Base-by-base conservation (phyloP, 2,113 vertebrate species). In the Cyphomyrus plagiostoma region DNA sequence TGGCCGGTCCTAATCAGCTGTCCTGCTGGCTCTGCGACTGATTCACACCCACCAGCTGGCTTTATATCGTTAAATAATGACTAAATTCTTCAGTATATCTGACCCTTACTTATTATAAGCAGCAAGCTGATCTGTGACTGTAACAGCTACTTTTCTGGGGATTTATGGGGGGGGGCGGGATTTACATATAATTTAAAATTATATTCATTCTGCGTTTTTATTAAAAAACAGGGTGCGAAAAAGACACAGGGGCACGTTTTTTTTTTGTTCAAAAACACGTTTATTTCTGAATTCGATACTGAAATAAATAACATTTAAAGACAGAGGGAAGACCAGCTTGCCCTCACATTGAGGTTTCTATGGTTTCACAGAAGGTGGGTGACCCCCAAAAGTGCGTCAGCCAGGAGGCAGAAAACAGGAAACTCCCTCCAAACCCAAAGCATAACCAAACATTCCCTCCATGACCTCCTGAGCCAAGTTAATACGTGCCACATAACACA, bases 241-340 rank as follows among this genome's bases (percentile, higher is more conserved):
- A 77, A 15, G 70, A 80, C 30, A 42, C 11, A 30, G 35, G 30
- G 35, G 17, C 35, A 80, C 35, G 23, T n/a, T n/a, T 6, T 3
- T 66, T n/a, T 74, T 35, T 74, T 80, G 35, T 42, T 42, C 74
- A 80, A 80, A 80, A 80, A 80, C 35, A 80, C 35, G 30, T 83
- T 83, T 52, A 89, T 7, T 30, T n/a, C 0, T 93, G 91, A 92
- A 30, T 70, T 70, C 92, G 90, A 87, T 74, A 89, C 50, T 89
- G 89, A n/a, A 45, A 52, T 23, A 91, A 62, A 53, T 62, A 10
- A 39, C 48, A 89, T 5, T 56, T 11, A 83, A 83, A 83, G 50
- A n/a, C 42, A 56, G 89, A 89, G 92, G 77, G 90, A 92, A 94
- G 92, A 90, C 95, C 94, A 49, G 94, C 94, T 92, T 93, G 89